Conservation (phyloP, 23 tunicate genomes). For the Phallusia fumigata region DNA sequence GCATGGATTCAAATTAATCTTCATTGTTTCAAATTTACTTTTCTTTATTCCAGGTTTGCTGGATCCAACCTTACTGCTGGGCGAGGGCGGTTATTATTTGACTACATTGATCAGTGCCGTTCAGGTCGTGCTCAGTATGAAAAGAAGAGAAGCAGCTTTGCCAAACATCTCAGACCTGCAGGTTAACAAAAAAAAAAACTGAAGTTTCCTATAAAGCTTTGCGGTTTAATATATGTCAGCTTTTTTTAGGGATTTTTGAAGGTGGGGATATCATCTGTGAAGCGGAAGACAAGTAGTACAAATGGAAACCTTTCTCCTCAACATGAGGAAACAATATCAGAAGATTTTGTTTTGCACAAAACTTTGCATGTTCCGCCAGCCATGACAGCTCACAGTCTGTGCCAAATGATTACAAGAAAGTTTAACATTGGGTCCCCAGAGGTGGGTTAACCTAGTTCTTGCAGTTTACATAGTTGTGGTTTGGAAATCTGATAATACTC, state of each 20-base stretch:
- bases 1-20: too few relatives aligned
- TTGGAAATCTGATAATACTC: too few relatives aligned
- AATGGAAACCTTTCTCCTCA: slow-evolving; percentile 5
- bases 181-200: slow-evolving; percentile 16
- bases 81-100: slow-evolving; percentile 95
- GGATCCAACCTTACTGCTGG: slow-evolving; percentile 73
- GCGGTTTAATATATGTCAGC: too few relatives aligned
- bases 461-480: too few relatives aligned
- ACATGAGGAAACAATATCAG: slow-evolving; percentile 14
- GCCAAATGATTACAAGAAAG: slow-evolving; percentile 89
- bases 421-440: slow-evolving; percentile 51
- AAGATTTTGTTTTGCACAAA: slow-evolving; percentile 59
- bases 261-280: slow-evolving; percentile 67
- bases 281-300: background rate
- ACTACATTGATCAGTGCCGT: slow-evolving; percentile 92
- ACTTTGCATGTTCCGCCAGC: slow-evolving; percentile 94
- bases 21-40: too few relatives aligned
- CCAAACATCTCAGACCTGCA: slow-evolving; percentile 87
- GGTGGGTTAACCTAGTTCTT: slow-evolving; percentile 11
- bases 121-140: slow-evolving; percentile 85
- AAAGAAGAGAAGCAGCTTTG: slow-evolving; percentile 61
- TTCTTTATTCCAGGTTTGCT: slow-evolving; percentile 61
- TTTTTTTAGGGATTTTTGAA: slow-evolving; percentile 85
- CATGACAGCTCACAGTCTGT: slow-evolving; percentile 73
- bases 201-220: too few relatives aligned